Base-by-base conservation (phyloP, 1,140 invertebrate genomes). In the Drosophila sproati region DNA sequence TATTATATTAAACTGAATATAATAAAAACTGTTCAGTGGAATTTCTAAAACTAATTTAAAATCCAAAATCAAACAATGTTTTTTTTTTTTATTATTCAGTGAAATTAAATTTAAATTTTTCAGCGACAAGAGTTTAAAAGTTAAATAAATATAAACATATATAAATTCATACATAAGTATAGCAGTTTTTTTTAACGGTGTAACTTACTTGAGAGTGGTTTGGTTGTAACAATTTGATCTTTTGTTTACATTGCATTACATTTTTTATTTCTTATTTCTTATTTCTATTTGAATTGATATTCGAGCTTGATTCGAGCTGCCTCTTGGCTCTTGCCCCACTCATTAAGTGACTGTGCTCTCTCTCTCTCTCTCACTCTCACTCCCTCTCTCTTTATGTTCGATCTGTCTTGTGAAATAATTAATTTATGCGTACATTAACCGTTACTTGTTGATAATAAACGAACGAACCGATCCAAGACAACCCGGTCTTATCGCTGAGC, bases 381-480 rank as follows among this genome's bases (percentile, higher is more conserved):
- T 20, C 20, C 20, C 20, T 20, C 20, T 20, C 20, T 20, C 20
- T 34, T 31, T 37, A 29, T 48, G 12, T 47, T 70, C 37, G 57
- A 67, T 70, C 56, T 78, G 74, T 77, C 35, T 78, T 88, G 76
- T 76, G 80, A 70, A 80, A 73, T 88, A 88, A 88, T 88, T 88
- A 85, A 89, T 88, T 88, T 85, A 88, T 88, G 85, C 85, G 85
- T 85, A 62, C 85, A 81, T 88, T 78, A 85, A 88, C 86, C 85
- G 85, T 88, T 89, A 90, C 83, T 78, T 73, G 80, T 85, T 73
- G 77, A 89, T 88, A 85, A 85, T 77, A 70, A 79, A 67, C 55
- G 37, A 54, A 20, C n/a, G 37, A 54, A 20, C n/a, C 43, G 55
- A 20, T 52, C 37, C 32, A n/a, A 45, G 8, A 52, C 31, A 20